Percentiles rank a stretch among this genome's conserved stretches.
phyloP scores from a whole-genome alignment of 2,113 vertebrate species.

The Albula goreensis region DNA sequence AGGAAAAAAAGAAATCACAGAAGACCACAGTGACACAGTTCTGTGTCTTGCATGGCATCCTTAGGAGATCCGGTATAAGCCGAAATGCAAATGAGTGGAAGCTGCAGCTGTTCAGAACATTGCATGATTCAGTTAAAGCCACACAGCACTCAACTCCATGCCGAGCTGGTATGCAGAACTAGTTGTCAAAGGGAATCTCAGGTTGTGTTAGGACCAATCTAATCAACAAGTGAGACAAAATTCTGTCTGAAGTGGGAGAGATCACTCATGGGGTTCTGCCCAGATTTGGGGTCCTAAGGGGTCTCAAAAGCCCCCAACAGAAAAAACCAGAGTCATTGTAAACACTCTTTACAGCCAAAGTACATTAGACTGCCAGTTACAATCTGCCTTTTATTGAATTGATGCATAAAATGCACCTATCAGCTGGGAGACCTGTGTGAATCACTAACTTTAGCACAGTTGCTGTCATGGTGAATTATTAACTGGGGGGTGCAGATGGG shows the following conservation, averaged over 20 bases:
- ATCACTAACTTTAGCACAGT: neutral
- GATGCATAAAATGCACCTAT: neutral
- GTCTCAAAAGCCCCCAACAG: neutral
- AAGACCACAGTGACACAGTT: neutral
- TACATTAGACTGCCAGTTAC: conserved; percentile 4
- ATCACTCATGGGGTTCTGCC: neutral
- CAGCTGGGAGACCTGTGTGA: neutral
- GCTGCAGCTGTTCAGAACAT: neutral
- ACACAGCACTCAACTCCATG: neutral
- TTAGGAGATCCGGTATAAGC: neutral
- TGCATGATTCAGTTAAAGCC: neutral
- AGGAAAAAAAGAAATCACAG: neutral
- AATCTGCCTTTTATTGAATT: neutral
- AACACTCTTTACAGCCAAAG: neutral
- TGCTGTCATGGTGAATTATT: neutral
- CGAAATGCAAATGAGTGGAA: neutral
- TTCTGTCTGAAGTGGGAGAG: neutral
- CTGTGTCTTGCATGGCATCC: neutral
- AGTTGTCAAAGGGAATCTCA: neutral
- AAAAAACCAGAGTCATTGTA: too few relatives aligned
- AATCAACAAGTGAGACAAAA: neutral
- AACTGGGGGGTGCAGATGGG: neutral
- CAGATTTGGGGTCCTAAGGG: neutral
- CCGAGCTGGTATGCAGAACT: neutral
- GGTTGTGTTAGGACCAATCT: neutral